Evolutionary conservation across 2,797 vertebrate genomes (phyloP), one percentile per base, ranked within the genome.

Genomic region (Paguma larvata): DNA sequence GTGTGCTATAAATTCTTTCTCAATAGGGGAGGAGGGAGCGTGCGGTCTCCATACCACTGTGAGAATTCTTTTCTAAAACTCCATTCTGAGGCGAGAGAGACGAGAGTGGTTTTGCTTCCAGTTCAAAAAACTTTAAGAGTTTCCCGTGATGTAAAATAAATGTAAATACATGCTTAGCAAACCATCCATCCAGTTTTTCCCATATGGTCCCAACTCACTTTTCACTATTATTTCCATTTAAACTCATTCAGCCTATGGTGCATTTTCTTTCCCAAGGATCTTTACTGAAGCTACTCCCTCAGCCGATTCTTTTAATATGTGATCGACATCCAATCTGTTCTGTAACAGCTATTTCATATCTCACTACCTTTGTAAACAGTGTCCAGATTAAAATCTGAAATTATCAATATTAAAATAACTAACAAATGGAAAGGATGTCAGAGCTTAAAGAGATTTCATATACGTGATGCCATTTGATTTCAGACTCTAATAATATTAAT

Each of bases 131-230:
- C 46, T 82, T 62, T 23, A 79, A 70, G 53, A 95, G 32, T 32
- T 77, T 89, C 48, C 21, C 38, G 51, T 94, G 19, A 87, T 77
- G 18, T 91, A 84, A 89, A 89, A 72, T 84, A 85, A 93, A 91
- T 84, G 19, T 32, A 84, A 67, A 78, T n/a, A 25, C 8, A 23
- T 65, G 21, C 44, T 84, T 34, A 63, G 59, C 34, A 93, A 88
- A 68, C 38, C 56, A 34, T 94, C 41, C 25, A 91, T 63, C 13
- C 30, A 53, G 59, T 48, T 53, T 94, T 68, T 21, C 44, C 46
- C 62, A 53, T 13, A 15, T 15, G n/a, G 25, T 65, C 44, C 11
- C 34, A 68, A 59, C 6, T 65, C 32, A 80, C 7, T 48, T 67
- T 41, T 38, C 21, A 34, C 41, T 82, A 25, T 30, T 23, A 77